Evolutionary conservation across 2,113 vertebrate genomes (phyloP), one percentile per base, ranked within the genome.

Genomic region (Lynx canadensis): DNA sequence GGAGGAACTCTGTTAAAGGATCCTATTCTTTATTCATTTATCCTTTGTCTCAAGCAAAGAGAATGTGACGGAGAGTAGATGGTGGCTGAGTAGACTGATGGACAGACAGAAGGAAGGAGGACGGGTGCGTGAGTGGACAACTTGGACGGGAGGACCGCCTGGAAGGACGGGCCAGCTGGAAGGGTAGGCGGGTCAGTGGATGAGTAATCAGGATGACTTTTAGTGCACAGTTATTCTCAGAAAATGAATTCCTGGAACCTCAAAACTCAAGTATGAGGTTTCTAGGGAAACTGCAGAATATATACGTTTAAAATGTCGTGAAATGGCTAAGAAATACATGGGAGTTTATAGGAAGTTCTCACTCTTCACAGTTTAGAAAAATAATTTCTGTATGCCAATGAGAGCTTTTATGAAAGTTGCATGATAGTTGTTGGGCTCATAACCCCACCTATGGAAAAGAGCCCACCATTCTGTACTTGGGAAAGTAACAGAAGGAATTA

Each of bases 271-370:
- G 57, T 38, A 31, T 50, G 18, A 79, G 15, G 19, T 94, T 68
- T 97, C 74, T 29, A 94, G 45, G n/a, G 31, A 73, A 96, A 92
- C 7, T 13, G n/a, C n/a, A 82, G 80, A 36, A 79, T 36, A 73
- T 1, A 0, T 81, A 18, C 31, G 48, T 55, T 96, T 23, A 65
- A 92, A 83, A 76, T 25, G 38, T 63, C 80, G 55, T 7, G 31
- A 69, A 89, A 82, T 50, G 4, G 10, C 50, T 84, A 25, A 92
- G 18, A 57, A 84, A 21, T 41, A 73, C 65, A 78, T 55, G 50
- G 27, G 4, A 25, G 81, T 76, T 80, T 79, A 78, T 38, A 29
- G 33, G 9, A 81, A 60, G 50, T 76, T 85, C 65, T 96, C 21
- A 91, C 41, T 85, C 18, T 41, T 84, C 33, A 78, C 1, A 80